These are phyloP conservation scores for Phaetusa simplex DNA, from an alignment of 2,113 vertebrate genomes.

Conservation along the genomic window DNA sequence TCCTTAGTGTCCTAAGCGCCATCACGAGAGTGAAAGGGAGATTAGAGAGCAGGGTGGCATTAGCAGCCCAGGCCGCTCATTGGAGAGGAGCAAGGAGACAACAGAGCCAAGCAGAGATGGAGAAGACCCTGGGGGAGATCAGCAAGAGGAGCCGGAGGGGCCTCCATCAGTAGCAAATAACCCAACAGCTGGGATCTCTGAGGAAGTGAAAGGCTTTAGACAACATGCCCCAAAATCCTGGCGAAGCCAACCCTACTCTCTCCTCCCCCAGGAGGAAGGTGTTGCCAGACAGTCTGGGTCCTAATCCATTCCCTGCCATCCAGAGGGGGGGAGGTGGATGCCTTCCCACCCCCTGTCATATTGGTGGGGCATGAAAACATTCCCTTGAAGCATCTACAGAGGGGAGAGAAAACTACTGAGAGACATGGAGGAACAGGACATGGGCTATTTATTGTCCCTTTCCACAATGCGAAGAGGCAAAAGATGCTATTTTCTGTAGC, in stretches of 20 bases:
- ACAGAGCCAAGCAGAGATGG: neutral
- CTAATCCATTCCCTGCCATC: neutral
- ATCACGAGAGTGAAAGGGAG: neutral
- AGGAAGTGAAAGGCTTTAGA: neutral
- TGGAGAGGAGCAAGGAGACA: neutral
- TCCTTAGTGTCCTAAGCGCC: conserved; percentile 4
- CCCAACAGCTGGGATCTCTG: neutral
- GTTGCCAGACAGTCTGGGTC: neutral
- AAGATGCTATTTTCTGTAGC: neutral
- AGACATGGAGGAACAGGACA: rapidly evolving
- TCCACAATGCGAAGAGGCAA: neutral
- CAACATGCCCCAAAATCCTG: neutral
- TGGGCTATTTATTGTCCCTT: neutral
- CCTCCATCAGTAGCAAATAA: neutral
- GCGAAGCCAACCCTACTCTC: neutral
- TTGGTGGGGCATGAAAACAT: neutral
- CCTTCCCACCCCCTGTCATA: neutral
- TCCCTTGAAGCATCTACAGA: neutral
- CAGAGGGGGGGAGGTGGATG: rapidly evolving
- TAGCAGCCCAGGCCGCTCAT: neutral
- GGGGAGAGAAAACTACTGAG: too few species aligned
- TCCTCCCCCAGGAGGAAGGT: neutral
- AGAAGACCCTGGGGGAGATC: neutral
- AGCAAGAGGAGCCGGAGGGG: neutral
- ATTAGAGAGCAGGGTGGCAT: conserved; percentile 7